These are phyloP conservation scores for Archivesica marissinica DNA, from an alignment of 1,140 invertebrate species.

Conservation along the genomic window DNA sequence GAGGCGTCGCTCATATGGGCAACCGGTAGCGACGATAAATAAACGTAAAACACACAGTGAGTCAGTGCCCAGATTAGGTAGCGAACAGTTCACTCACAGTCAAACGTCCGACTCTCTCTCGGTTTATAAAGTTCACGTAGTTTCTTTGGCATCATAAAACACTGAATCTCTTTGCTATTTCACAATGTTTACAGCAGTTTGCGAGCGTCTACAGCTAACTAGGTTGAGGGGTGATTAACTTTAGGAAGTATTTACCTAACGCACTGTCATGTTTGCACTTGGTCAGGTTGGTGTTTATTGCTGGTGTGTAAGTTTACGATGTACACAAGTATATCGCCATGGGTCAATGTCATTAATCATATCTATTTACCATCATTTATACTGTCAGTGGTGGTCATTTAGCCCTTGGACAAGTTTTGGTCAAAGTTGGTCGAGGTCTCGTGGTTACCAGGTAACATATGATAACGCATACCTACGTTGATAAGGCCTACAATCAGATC, in stretches of 20 bases:
- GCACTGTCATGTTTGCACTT: slow-evolving; percentile 10
- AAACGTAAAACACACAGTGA: no score
- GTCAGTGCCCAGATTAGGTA: no score
- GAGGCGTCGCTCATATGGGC: no score
- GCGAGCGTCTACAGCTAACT: neutral
- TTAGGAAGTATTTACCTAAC: slow-evolving; percentile 30
- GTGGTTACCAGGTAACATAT: neutral
- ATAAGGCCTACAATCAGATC: slow-evolving; percentile 4
- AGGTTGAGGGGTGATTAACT: slow-evolving; percentile 29
- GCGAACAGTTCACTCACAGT: no score
- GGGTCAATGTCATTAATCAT: slow-evolving; percentile 32
- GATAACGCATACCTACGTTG: slow-evolving; percentile 22
- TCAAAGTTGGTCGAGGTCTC: slow-evolving; percentile 25
- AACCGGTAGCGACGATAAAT: no score
- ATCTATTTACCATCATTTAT: slow-evolving; percentile 20
- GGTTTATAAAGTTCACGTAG: no score
- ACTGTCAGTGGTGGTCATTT: slow-evolving; percentile 42
- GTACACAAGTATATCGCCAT: slow-evolving; percentile 16
- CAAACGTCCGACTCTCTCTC: no score
- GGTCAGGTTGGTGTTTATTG: slow-evolving; percentile 43
- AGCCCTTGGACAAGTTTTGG: slow-evolving; percentile 39
- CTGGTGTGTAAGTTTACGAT: slow-evolving; percentile 10
- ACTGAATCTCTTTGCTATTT: neutral
- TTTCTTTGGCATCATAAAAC: neutral
- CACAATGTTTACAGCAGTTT: neutral